phyloP scores from a whole-genome alignment of 2,113 vertebrate species.

The Pogona vitticeps region DNA sequence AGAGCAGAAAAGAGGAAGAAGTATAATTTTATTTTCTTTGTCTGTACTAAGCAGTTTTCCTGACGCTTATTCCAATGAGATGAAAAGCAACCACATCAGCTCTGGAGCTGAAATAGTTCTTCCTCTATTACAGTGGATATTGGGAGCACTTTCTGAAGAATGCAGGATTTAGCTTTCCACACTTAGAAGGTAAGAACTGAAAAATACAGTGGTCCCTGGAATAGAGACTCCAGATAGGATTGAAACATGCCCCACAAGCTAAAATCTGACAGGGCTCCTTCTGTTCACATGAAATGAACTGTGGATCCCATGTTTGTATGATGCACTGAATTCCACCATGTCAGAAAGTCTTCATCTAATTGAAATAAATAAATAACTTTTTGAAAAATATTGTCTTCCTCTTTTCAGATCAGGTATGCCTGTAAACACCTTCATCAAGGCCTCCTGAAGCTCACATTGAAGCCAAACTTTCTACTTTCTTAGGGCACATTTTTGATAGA shows the following conservation, averaged over 20 bases:
- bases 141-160: neutral
- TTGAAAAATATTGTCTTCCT: neutral
- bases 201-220: neutral
- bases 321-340: neutral
- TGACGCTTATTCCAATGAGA: neutral
- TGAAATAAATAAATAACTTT: neutral
- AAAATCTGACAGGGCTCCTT: neutral
- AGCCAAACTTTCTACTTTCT: neutral
- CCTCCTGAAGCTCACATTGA: neutral
- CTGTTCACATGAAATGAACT: neutral
- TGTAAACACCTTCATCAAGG: neutral
- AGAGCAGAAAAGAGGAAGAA: neutral
- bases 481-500: neutral
- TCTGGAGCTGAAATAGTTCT: neutral
- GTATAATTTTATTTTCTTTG: neutral
- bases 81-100: neutral
- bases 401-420: neutral
- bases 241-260: no score
- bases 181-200: no score
- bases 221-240: neutral
- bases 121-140: neutral
- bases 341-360: neutral
- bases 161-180: neutral
- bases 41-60: neutral
- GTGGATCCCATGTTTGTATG: neutral